Evolutionary conservation across 2,797 vertebrate species (phyloP), one percentile per base, ranked within the genome.

Genomic region (Scomberomorus guttatus): DNA sequence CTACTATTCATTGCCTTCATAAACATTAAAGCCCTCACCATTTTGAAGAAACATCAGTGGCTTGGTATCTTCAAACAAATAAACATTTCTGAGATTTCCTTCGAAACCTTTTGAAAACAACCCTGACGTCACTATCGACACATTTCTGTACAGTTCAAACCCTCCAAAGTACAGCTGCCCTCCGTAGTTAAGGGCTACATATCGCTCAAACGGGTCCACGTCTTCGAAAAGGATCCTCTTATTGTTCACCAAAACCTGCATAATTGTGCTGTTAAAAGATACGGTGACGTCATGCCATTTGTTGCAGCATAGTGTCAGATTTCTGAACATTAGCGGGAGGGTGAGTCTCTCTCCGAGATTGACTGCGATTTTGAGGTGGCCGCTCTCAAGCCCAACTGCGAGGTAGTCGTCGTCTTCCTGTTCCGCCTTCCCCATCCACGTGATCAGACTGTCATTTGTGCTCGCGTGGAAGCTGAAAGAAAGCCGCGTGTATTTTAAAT

Each of bases 331-430:
- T 8, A 96, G 20, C 1, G 96, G 96, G 22, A 90, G 67, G 9
- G 93, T 87, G 5, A 95, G 85, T 76, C 91, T 94, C 84, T 96
- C 96, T 52, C 97, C 96, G 4, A 98, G 95, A 65, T 97, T 98
- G n/a, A 97, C 90, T 0, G 93, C 94, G 24, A 97, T 80, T 92
- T 96, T 97, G 22, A 98, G 88, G 37, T 81, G 83, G 17, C 95
- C 93, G 1, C 88, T 84, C 70, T 94, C 82, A 11, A 98, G 89
- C n/a, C 97, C 97, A 2, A 96, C 88, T 2, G 95, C 94, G 54
- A 98, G 96, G 88, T 97, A 97, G 84, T 97, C 96, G 6, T 97
- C 94, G 8, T 96, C 95, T 81, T 97, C 95, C 1, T 96, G 91
- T 71, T 95, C 93, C 0, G 93, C 95, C 76, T 89, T 95, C 17